These are phyloP conservation scores for Orchesella flavescens DNA, from an alignment of 2,888 invertebrate genomes.

Conservation along the genomic window DNA sequence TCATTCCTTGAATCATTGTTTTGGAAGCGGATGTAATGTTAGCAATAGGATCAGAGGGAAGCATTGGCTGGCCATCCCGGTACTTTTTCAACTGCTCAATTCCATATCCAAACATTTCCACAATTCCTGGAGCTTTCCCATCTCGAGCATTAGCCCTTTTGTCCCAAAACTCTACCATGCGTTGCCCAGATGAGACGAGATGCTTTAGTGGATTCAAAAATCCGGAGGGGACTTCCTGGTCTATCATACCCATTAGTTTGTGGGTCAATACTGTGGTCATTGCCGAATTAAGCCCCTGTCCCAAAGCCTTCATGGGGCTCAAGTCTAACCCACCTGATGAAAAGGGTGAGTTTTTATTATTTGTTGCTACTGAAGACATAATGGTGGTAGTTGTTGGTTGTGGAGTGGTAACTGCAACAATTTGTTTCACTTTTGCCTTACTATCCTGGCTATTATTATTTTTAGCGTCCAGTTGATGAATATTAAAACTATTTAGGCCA, in stretches of 20 bases:
- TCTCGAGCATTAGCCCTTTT: slow-evolving; percentile 69
- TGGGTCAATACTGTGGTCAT: slow-evolving; percentile 71
- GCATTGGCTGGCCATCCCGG: slow-evolving; percentile 70
- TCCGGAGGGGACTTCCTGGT: slow-evolving; percentile 70
- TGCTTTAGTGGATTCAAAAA: slow-evolving; percentile 70
- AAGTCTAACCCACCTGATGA: slow-evolving; percentile 46
- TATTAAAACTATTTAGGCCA: slow-evolving; percentile 69
- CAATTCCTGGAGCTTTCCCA: slow-evolving; percentile 70
- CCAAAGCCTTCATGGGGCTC: slow-evolving; percentile 61
- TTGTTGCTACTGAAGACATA: slow-evolving; percentile 26
- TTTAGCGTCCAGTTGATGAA: slow-evolving; percentile 58
- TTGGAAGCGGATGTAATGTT: slow-evolving; percentile 69
- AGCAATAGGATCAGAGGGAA: slow-evolving; percentile 66
- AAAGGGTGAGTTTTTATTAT: slow-evolving; percentile 29
- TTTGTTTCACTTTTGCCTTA: slow-evolving; percentile 49
- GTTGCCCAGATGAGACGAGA: slow-evolving; percentile 70
- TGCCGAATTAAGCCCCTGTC: slow-evolving; percentile 71
- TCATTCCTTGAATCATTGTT: slow-evolving; percentile 71
- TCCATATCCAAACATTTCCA: slow-evolving; percentile 72
- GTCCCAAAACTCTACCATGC: slow-evolving; percentile 72
- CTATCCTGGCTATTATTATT: slow-evolving; percentile 10
- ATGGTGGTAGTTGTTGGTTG: slow-evolving; percentile 31
- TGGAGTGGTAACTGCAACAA: slow-evolving; percentile 9
- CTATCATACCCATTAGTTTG: slow-evolving; percentile 70
- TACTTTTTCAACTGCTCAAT: slow-evolving; percentile 71